phyloP scores from a whole-genome alignment of 2,113 vertebrate species.

The Colossoma macropomum region DNA sequence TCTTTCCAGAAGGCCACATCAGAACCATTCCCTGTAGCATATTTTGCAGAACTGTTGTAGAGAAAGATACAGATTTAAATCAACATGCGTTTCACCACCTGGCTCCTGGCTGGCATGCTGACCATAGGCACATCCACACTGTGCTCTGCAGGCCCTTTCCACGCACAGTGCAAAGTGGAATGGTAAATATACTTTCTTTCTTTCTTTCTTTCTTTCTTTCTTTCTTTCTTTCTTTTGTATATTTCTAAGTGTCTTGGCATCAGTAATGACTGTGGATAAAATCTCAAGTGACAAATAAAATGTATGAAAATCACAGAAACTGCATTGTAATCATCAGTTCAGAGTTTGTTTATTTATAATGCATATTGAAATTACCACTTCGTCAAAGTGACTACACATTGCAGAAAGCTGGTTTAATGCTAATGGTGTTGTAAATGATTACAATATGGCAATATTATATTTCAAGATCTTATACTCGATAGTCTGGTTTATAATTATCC shows the following conservation, averaged over 20 bases:
- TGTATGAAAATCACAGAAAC: no score
- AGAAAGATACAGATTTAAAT: background rate
- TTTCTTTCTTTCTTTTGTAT: background rate
- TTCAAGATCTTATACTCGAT: background rate
- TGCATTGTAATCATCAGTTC: background rate
- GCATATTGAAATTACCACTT: no score
- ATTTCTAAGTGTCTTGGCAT: no score
- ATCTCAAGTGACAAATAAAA: no score
- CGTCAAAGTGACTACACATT: background rate
- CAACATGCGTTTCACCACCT: conserved; percentile 53
- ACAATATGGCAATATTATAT: background rate
- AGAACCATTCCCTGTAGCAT: background rate
- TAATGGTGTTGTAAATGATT: background rate
- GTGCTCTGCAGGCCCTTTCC: conserved; percentile 69
- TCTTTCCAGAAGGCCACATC: conserved; percentile 18
- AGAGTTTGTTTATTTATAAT: background rate
- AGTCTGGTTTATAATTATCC: no score
- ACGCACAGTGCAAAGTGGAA: conserved; percentile 79
- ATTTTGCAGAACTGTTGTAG: background rate
- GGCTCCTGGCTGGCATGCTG: conserved; percentile 53
- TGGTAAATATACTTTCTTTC: conserved; percentile 64
- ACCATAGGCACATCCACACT: conserved; percentile 35
- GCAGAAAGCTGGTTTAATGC: background rate
- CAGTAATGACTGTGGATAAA: no score
- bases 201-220: background rate